Evolutionary conservation across 2,113 vertebrate genomes (phyloP).

Genomic region (Thryonomys swinderianus): DNA sequence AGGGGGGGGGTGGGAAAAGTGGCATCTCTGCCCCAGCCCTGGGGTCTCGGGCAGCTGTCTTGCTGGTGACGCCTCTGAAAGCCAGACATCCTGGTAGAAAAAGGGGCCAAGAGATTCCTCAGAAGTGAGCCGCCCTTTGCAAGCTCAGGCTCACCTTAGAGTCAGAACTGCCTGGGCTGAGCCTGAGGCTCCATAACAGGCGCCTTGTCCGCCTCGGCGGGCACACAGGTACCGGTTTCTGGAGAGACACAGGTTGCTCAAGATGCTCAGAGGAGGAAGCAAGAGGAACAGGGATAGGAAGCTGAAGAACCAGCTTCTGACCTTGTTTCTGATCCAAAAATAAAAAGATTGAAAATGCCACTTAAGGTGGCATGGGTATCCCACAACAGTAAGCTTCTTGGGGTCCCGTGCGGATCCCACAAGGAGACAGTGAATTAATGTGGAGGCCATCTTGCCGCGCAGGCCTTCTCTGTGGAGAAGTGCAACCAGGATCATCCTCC

Average conservation of each 20-base stretch:
- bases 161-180: background rate
- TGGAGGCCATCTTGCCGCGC: fast-evolving
- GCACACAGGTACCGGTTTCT: background rate
- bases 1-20: background rate
- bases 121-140: background rate
- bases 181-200: background rate
- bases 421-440: background rate
- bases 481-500: background rate
- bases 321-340: background rate
- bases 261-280: background rate
- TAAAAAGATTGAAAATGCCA: conserved; percentile 3
- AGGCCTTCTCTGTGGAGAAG: background rate
- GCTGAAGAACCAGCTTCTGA: background rate
- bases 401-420: background rate
- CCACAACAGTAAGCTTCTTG: background rate
- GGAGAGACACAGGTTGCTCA: background rate
- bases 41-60: background rate
- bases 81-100: background rate
- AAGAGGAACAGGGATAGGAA: background rate
- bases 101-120: background rate
- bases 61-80: background rate
- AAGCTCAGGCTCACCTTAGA: background rate
- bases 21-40: background rate
- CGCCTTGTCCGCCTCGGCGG: background rate
- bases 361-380: background rate